These are phyloP conservation scores for Siniperca obscura DNA, from an alignment of 2,797 vertebrate species.

Conservation along the genomic window DNA sequence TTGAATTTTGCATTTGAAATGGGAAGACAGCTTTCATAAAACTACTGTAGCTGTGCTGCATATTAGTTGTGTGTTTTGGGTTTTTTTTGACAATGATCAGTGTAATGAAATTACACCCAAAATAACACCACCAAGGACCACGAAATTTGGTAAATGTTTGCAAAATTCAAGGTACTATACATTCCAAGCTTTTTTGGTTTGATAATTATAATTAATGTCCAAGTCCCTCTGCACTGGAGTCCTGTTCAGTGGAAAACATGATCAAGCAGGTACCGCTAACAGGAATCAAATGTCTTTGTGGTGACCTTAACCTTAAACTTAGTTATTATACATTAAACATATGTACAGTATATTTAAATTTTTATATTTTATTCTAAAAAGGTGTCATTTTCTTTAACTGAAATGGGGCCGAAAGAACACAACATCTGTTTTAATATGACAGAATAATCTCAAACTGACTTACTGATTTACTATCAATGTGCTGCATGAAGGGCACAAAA, in stretches of 20 bases:
- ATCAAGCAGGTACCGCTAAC: background rate
- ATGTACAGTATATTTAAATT: background rate
- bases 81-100: background rate
- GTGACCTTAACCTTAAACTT: too few relatives aligned
- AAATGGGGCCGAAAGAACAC: background rate
- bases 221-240: background rate
- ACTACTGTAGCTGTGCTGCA: background rate
- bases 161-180: background rate
- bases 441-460: background rate
- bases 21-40: background rate
- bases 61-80: background rate
- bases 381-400: background rate
- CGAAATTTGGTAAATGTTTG: background rate
- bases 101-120: background rate
- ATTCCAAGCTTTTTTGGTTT: background rate
- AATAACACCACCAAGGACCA: background rate
- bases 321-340: background rate
- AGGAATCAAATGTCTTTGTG: background rate
- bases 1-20: background rate
- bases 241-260: background rate
- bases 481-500: background rate
- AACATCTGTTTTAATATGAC: background rate
- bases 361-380: background rate
- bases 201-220: background rate
- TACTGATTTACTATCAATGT: background rate